Evolutionary conservation across 2,888 invertebrate species (phyloP).

Genomic region (Chrysodeixis includens): DNA sequence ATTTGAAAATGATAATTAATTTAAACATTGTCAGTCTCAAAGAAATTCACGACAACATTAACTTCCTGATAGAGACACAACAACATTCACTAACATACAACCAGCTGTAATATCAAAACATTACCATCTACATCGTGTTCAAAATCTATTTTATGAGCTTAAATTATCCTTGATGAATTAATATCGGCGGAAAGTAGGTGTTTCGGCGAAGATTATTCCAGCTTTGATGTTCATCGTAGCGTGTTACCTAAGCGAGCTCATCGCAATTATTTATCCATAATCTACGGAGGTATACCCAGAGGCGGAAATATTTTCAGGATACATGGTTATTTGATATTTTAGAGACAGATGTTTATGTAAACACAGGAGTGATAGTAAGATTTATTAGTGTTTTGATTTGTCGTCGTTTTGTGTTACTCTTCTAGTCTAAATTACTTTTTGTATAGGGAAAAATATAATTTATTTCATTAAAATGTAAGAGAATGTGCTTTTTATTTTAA

Average conservation of each 20-base stretch:
- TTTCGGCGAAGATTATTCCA: background rate
- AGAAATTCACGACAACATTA: too few relatives aligned
- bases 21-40: too few relatives aligned
- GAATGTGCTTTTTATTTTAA: too few relatives aligned
- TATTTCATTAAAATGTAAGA: too few relatives aligned
- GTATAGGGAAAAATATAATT: too few relatives aligned
- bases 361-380: background rate
- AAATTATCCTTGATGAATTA: conserved; percentile 7
- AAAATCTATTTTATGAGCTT: background rate
- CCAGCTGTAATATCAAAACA: background rate
- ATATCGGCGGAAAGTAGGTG: conserved; percentile 6
- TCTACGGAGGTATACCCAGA: background rate
- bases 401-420: too few relatives aligned
- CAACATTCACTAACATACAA: background rate
- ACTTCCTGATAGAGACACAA: too few relatives aligned
- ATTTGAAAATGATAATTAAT: too few relatives aligned
- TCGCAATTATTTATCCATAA: conserved; percentile 8
- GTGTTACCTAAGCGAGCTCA: background rate
- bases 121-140: background rate
- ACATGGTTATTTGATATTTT: background rate
- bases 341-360: too few relatives aligned
- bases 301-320: background rate
- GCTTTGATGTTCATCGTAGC: conserved; percentile 3
- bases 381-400: background rate
- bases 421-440: too few relatives aligned